Evolutionary conservation across 2,113 vertebrate species (phyloP).

Genomic region (Callorhinus ursinus): DNA sequence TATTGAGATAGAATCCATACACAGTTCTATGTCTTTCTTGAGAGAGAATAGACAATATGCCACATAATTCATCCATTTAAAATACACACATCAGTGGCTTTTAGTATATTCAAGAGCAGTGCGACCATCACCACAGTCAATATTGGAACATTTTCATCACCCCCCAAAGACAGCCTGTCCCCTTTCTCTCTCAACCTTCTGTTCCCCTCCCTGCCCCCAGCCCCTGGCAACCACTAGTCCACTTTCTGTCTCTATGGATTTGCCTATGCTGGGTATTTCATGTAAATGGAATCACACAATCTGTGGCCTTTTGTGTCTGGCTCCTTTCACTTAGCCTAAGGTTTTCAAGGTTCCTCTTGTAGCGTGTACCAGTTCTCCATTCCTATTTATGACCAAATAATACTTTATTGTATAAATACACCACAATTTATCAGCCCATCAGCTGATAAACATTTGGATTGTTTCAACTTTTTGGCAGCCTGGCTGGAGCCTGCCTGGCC

Average conservation of each 20-base stretch:
- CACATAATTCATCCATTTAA: neutral
- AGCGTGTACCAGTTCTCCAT: neutral
- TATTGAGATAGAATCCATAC: neutral
- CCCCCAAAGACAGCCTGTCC: neutral
- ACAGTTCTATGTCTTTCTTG: neutral
- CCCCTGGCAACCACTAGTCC: neutral
- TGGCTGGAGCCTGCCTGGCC: neutral
- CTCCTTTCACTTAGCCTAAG: neutral
- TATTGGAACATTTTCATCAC: neutral
- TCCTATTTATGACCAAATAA: neutral
- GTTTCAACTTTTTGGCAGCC: neutral
- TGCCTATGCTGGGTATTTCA: neutral
- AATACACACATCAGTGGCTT: neutral
- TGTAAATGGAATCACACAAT: neutral
- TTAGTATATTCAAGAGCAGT: neutral
- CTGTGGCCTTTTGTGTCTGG: neutral
- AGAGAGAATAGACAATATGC: neutral
- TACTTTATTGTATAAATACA: neutral
- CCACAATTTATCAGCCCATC: neutral
- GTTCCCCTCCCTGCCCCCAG: neutral
- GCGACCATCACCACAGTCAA: neutral
- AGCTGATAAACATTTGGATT: neutral
- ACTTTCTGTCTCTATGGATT: neutral
- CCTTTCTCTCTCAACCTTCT: neutral
- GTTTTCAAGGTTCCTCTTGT: neutral